Evolutionary conservation across 1,140 invertebrate species (phyloP).

Genomic region (Tribolium castaneum): DNA sequence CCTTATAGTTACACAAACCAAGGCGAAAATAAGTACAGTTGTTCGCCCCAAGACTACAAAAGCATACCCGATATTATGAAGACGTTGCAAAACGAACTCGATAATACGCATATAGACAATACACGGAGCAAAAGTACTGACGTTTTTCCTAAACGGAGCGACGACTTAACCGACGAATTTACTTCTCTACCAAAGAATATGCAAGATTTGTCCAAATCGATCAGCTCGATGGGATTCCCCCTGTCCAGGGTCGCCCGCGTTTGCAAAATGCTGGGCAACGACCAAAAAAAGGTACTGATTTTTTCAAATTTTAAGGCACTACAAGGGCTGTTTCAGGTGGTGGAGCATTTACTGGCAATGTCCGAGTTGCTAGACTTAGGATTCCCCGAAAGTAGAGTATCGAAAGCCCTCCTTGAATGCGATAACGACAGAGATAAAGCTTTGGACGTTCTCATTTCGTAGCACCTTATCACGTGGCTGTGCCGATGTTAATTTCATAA

Average conservation of each 20-base stretch:
- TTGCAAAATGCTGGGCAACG: conserved; percentile 77
- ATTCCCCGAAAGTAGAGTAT: conserved; percentile 81
- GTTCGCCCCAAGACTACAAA: conserved; percentile 59
- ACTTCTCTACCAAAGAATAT: conserved; percentile 69
- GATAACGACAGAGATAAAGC: conserved; percentile 89
- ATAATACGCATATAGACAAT: conserved; percentile 66
- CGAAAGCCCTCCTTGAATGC: conserved; percentile 78
- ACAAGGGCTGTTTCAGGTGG: conserved; percentile 70
- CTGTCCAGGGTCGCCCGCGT: conserved; percentile 80
- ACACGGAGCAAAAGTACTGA: conserved; percentile 46
- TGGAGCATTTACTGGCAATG: conserved; percentile 75
- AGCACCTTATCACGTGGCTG: conserved; percentile 62
- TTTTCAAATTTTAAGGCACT: no score
- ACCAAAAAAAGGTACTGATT: conserved; percentile 82
- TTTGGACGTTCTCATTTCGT: conserved; percentile 84
- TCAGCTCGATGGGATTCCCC: conserved; percentile 88
- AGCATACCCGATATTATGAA: conserved; percentile 80
- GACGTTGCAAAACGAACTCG: conserved; percentile 76
- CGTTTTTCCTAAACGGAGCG: conserved; percentile 47
- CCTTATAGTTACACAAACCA: conserved; percentile 37
- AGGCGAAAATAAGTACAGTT: conserved; percentile 6
- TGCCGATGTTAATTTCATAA: conserved; percentile 37
- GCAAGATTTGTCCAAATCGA: conserved; percentile 75
- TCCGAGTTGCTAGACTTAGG: conserved; percentile 84
- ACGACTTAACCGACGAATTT: conserved; percentile 62